Evolutionary conservation across 30 jellyfish, hydroid and myxozoan species (phyloP).

Genomic region (Morbakka virulenta): DNA sequence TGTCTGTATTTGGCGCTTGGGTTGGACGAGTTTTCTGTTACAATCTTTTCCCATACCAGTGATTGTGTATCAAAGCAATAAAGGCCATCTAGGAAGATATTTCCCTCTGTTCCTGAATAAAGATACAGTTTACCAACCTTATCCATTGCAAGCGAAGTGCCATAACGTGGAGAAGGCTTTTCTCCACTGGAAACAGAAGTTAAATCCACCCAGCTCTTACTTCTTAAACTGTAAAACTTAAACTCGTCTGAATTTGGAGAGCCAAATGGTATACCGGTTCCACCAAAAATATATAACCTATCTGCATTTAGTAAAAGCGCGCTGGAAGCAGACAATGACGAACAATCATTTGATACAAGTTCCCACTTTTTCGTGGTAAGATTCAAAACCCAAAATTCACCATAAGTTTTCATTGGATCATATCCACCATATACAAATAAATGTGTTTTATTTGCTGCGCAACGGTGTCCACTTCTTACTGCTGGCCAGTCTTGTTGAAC

Average conservation of each 20-base stretch:
- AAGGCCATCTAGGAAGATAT: conserved; percentile 51
- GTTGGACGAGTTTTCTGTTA: neutral
- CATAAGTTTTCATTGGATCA: conserved; percentile 22
- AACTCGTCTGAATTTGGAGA: conserved; percentile 32
- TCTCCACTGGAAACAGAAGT: neutral
- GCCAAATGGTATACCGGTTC: conserved; percentile 85
- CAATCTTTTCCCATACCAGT: conserved; percentile 35
- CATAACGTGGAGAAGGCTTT: conserved; percentile 64
- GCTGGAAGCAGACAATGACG: conserved; percentile 58
- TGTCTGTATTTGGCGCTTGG: conserved; percentile 78
- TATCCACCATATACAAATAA: conserved; percentile 78
- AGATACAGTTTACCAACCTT: conserved; percentile 20
- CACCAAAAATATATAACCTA: conserved; percentile 70
- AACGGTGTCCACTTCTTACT: conserved; percentile 92
- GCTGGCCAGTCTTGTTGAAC: conserved; percentile 30
- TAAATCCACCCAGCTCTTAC: conserved; percentile 36
- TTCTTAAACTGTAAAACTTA: conserved; percentile 29
- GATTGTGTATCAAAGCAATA: conserved; percentile 36
- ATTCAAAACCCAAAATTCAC: conserved; percentile 60
- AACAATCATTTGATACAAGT: conserved; percentile 41
- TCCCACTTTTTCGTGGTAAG: conserved; percentile 69
- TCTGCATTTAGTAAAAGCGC: conserved; percentile 45
- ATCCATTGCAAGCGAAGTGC: conserved; percentile 63
- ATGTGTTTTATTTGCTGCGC: conserved; percentile 51
- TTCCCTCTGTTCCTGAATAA: conserved; percentile 76